Conservation (phyloP, 2,888 invertebrate species). For the Micoletzkya japonica region DNA sequence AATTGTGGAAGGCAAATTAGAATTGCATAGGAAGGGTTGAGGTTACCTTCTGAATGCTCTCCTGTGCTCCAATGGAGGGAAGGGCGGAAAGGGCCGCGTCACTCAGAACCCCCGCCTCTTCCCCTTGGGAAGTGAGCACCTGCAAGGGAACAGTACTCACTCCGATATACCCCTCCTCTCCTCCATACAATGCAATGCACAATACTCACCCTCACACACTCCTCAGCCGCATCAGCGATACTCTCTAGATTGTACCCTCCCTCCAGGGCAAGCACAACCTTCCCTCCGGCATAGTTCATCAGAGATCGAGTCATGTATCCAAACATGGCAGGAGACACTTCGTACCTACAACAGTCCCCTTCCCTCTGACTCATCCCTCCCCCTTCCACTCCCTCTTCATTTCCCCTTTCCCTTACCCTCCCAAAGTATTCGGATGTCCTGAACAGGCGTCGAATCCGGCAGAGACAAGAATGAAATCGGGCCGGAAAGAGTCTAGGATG, state of each 20-base stretch:
- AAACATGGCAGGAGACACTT: conserved; percentile 79
- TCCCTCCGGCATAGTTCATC: conserved; percentile 76
- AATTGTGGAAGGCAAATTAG: no score
- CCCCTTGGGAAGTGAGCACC: conserved; percentile 68
- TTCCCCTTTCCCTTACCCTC: conserved; percentile 75
- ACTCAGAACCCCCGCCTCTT: conserved; percentile 46
- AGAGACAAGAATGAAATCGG: conserved; percentile 78
- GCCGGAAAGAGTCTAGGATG: conserved; percentile 75
- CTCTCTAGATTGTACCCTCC: conserved; percentile 87
- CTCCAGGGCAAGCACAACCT: conserved; percentile 60
- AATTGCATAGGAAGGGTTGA: no score
- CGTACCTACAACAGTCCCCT: conserved; percentile 72
- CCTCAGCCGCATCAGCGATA: conserved; percentile 94
- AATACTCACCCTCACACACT: conserved; percentile 84
- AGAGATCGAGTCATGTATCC: conserved; percentile 93
- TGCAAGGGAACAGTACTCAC: conserved; percentile 68
- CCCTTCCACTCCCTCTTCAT: background rate
- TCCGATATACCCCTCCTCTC: background rate
- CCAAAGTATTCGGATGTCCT: conserved; percentile 91
- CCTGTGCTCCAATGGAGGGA: conserved; percentile 47
- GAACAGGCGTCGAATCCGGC: conserved; percentile 96
- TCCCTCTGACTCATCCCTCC: background rate
- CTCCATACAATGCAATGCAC: background rate
- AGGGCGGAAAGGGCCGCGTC: conserved; percentile 46
- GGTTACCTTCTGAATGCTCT: conserved; percentile 61